phyloP scores from a whole-genome alignment of 35 echinoderm and acorn worm species.

The Strongylocentrotus purpuratus region DNA sequence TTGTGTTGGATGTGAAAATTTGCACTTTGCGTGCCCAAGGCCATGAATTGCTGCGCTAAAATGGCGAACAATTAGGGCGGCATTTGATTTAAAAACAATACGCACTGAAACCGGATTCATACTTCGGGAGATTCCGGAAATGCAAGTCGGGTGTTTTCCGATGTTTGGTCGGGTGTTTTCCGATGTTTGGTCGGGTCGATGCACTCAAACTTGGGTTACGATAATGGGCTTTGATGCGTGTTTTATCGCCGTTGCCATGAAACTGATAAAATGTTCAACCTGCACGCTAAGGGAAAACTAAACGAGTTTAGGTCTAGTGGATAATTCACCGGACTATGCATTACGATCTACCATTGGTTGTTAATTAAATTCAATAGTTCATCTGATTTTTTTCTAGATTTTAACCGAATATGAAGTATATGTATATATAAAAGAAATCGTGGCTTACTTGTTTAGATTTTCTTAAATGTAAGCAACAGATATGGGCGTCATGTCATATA shows the following conservation, averaged over 20 bases:
- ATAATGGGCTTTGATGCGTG: background rate
- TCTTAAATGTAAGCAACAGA: too few species aligned
- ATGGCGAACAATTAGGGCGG: background rate
- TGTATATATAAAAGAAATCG: too few species aligned
- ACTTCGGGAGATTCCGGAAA: slow-evolving; percentile 8
- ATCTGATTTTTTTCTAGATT: too few species aligned
- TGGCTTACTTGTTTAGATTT: too few species aligned
- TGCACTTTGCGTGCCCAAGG: background rate
- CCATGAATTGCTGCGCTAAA: background rate
- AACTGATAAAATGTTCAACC: background rate
- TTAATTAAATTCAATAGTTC: too few species aligned
- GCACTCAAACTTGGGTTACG: background rate
- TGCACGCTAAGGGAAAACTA: too few species aligned
- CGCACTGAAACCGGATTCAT: background rate
- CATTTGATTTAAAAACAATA: background rate
- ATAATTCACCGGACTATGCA: too few species aligned
- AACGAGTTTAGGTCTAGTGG: too few species aligned
- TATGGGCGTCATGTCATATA: too few species aligned
- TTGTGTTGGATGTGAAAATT: background rate
- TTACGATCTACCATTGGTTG: too few species aligned
- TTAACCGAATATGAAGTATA: too few species aligned
- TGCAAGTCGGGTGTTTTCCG: background rate
- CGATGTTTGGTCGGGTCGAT: background rate
- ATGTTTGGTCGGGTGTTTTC: background rate
- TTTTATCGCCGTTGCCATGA: background rate